These are phyloP conservation scores for Ormyrus labotus DNA, from an alignment of 2,888 invertebrate genomes.

Conservation along the genomic window DNA sequence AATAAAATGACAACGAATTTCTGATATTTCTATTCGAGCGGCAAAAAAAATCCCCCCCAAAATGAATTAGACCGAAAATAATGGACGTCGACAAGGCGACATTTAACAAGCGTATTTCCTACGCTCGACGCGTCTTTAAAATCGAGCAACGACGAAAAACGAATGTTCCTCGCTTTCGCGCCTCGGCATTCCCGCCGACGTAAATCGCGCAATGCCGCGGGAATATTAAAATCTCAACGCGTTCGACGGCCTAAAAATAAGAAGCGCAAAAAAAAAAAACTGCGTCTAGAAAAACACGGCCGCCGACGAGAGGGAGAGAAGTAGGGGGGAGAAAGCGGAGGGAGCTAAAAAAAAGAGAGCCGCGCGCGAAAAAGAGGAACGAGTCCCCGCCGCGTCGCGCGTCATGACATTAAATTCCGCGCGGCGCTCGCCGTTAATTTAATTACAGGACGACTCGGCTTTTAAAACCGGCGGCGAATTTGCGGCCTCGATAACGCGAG, in stretches of 20 bases:
- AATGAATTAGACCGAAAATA: no score
- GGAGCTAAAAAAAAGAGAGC: neutral
- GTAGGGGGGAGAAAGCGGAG: neutral
- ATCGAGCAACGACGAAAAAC: slow-evolving; percentile 5
- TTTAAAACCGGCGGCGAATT: slow-evolving; percentile 26
- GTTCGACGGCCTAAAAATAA: slow-evolving; percentile 16
- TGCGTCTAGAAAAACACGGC: neutral
- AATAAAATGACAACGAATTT: no score
- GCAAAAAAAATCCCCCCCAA: no score
- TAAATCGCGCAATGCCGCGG: neutral
- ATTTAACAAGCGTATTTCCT: slow-evolving; percentile 3
- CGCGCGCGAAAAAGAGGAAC: slow-evolving; percentile 9
- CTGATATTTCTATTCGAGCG: no score
- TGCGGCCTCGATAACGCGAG: slow-evolving; percentile 40
- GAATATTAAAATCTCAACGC: slow-evolving; percentile 42
- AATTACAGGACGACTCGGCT: slow-evolving; percentile 54
- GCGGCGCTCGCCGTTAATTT: slow-evolving; percentile 56
- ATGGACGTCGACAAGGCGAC: no score
- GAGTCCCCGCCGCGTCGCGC: no score
- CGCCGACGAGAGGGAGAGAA: neutral
- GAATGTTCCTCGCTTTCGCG: slow-evolving; percentile 5
- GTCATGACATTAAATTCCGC: slow-evolving; percentile 55
- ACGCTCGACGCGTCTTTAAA: neutral
- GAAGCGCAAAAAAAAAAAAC: neutral
- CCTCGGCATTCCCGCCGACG: neutral